Evolutionary conservation across 2,113 vertebrate genomes (phyloP).

Genomic region (Tetraodon nigroviridis): DNA sequence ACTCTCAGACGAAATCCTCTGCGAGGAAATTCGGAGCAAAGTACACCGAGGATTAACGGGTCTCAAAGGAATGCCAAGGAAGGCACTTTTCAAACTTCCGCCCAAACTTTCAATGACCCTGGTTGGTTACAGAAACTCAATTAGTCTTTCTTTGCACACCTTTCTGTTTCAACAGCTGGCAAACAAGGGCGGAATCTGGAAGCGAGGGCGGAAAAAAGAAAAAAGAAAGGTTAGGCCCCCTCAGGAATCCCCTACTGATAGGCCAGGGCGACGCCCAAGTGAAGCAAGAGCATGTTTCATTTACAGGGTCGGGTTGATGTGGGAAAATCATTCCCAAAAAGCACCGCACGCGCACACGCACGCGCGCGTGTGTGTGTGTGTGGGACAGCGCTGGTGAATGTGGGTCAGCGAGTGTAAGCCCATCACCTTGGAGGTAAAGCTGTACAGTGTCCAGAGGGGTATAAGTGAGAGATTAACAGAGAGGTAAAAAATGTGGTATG

Average conservation of each 20-base stretch:
- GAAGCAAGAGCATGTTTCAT: constrained; percentile 12
- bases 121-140: constrained; percentile 6
- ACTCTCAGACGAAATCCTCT: constrained; percentile 28
- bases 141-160: constrained; percentile 17
- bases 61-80: background rate
- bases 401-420: constrained; percentile 19
- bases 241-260: constrained; percentile 41
- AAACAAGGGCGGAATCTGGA: constrained; percentile 28
- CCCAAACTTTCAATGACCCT: constrained; percentile 18
- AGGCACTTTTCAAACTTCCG: constrained; percentile 20
- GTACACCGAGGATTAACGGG: constrained; percentile 20
- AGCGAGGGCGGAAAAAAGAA: constrained; percentile 24
- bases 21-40: constrained; percentile 18
- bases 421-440: constrained; percentile 34
- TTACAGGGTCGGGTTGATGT: constrained; percentile 12
- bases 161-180: constrained; percentile 33
- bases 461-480: constrained; percentile 61
- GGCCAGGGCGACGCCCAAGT: constrained; percentile 8
- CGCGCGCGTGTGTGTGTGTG: too few species aligned
- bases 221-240: constrained; percentile 28
- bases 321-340: constrained; percentile 32
- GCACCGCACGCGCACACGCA: too few species aligned
- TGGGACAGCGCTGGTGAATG: constrained; percentile 16
- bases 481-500: constrained; percentile 57
- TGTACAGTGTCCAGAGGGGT: constrained; percentile 13